phyloP scores from a whole-genome alignment of 37 sponge, comb jelly and placozoan genomes.

The Chondrosia reniformis region DNA sequence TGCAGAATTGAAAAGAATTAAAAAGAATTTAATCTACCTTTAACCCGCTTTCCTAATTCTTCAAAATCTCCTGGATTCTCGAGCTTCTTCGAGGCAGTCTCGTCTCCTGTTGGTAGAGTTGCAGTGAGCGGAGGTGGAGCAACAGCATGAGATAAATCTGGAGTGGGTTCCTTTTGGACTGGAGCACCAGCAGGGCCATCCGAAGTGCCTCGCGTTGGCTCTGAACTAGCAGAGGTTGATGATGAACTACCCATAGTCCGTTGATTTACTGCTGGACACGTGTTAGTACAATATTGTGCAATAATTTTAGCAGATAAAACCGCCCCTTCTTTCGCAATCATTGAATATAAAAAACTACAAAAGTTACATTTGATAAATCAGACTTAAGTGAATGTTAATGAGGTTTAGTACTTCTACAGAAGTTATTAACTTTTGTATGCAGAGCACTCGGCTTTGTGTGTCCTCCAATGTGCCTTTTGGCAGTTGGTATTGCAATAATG shows the following conservation, averaged over 20 bases:
- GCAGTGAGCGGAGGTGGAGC: conserved; percentile 25
- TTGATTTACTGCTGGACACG: neutral
- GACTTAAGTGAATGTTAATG: neutral
- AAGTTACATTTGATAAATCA: neutral
- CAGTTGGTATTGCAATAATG: conserved; percentile 62
- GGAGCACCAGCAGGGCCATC: too few species aligned
- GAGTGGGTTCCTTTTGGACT: neutral
- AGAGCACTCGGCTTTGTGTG: conserved; percentile 42
- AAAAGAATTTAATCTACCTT: conserved; percentile 43
- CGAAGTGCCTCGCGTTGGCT: too few species aligned
- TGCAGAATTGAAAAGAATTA: too few species aligned
- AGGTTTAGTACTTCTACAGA: neutral
- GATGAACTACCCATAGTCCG: neutral
- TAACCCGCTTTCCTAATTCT: conserved; percentile 57
- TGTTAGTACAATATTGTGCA: neutral
- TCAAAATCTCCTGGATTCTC: conserved; percentile 75
- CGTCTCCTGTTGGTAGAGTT: conserved; percentile 5
- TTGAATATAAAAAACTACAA: neutral
- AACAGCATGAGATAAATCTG: neutral
- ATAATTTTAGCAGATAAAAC: neutral
- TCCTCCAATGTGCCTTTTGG: conserved; percentile 70
- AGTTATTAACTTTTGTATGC: neutral
- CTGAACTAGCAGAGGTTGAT: neutral
- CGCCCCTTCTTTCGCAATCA: neutral
- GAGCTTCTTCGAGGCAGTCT: too few species aligned